Evolutionary conservation across 2,888 invertebrate species (phyloP).

Genomic region (Noctua janthina): DNA sequence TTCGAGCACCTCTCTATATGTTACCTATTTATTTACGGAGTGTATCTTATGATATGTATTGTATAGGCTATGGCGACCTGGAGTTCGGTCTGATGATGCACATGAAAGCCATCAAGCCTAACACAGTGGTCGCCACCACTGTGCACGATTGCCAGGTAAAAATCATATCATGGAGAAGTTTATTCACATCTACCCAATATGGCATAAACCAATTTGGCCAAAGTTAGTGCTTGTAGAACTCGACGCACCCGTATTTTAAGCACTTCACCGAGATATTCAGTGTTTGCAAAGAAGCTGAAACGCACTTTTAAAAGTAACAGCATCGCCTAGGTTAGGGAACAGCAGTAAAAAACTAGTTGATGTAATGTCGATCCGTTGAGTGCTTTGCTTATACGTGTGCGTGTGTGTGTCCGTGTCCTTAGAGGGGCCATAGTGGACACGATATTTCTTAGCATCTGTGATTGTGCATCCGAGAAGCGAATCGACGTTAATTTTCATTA

Average conservation of each 20-base stretch:
- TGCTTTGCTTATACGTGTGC: not conserved
- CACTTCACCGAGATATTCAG: not conserved
- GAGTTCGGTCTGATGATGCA: conserved; percentile 95
- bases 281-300: not conserved
- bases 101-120: conserved; percentile 93
- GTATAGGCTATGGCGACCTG: conserved; percentile 93
- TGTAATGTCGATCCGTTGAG: not conserved
- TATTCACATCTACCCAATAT: not conserved
- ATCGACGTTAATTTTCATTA: not conserved
- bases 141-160: conserved; percentile 96
- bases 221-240: not conserved
- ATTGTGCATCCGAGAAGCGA: too few relatives aligned
- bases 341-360: not conserved
- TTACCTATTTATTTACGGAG: not conserved
- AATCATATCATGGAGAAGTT: conserved; percentile 28
- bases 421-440: not conserved
- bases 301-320: not conserved
- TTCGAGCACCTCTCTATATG: not conserved
- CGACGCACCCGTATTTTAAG: not conserved
- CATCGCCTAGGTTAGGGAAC: not conserved
- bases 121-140: conserved; percentile 94
- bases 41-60: conserved; percentile 53
- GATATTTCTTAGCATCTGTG: not conserved
- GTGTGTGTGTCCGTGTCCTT: not conserved
- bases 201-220: not conserved